Conservation (phyloP, 2,113 vertebrate genomes). For the Cynoglossus semilaevis region DNA sequence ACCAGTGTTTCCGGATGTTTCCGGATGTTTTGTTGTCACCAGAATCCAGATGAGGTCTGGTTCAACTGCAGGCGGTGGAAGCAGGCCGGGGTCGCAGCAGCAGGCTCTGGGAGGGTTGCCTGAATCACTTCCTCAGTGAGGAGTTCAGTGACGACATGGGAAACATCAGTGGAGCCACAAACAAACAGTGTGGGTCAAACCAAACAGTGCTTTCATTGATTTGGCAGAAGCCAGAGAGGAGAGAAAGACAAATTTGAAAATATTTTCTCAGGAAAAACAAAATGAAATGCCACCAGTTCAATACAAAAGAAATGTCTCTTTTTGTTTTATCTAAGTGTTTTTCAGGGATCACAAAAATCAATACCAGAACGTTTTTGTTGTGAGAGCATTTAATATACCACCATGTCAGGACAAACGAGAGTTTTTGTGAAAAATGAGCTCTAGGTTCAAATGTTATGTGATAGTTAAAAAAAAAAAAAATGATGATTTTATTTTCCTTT, state of each 20-base stretch:
- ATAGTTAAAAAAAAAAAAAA: too few relatives aligned
- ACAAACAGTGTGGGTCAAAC: slow-evolving; percentile 45
- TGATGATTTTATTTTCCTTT: too few relatives aligned
- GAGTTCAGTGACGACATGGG: slow-evolving; percentile 46
- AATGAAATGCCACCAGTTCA: slow-evolving; percentile 1
- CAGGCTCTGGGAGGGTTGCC: slow-evolving; percentile 2
- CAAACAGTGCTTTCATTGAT: slow-evolving; percentile 46
- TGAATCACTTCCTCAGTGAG: slow-evolving; percentile 31
- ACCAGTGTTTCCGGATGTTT: slow-evolving; percentile 23
- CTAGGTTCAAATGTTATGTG: too few relatives aligned
- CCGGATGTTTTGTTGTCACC: slow-evolving; percentile 10
- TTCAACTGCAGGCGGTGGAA: slow-evolving; percentile 41
- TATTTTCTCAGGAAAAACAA: slow-evolving; percentile 1
- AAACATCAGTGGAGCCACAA: slow-evolving; percentile 45
- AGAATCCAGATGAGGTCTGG: slow-evolving; percentile 12
- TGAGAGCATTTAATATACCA: background rate
- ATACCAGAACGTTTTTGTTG: background rate
- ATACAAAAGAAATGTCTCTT: slow-evolving; percentile 6
- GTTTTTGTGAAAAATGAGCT: too few relatives aligned
- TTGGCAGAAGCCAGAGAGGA: slow-evolving; percentile 13
- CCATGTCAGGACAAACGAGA: too few relatives aligned
- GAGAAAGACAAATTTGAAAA: slow-evolving; percentile 7
- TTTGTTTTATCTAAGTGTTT: background rate
- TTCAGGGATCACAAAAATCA: background rate
- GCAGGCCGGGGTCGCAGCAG: slow-evolving; percentile 12